These are phyloP conservation scores for Thymelicus sylvestris DNA, from an alignment of 2,888 invertebrate genomes.

Conservation along the genomic window DNA sequence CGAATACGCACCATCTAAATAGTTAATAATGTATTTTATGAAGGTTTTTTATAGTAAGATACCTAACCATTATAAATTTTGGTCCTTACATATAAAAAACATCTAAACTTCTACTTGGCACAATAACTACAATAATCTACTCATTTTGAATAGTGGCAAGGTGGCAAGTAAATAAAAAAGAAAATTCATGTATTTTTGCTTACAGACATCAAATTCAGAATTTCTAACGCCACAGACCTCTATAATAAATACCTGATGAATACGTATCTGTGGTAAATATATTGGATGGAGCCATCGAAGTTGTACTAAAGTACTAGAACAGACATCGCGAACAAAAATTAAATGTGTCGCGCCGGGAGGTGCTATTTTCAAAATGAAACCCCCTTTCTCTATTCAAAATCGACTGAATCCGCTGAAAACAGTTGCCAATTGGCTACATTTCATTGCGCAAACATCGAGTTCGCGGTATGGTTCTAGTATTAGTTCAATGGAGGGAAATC, in stretches of 20 bases:
- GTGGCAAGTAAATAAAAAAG: constrained; percentile 14
- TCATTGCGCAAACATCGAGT: no score
- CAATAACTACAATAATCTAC: constrained; percentile 28
- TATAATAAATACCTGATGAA: neutral
- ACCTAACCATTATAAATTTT: constrained; percentile 14
- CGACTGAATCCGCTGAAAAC: no score
- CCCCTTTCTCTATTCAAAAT: no score
- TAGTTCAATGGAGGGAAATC: neutral
- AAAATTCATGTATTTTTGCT: constrained; percentile 20
- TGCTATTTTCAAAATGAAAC: no score
- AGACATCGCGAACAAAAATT: no score
- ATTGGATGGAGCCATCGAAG: neutral
- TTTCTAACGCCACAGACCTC: neutral
- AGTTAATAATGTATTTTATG: no score
- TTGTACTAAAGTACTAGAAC: no score
- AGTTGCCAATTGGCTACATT: no score
- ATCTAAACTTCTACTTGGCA: constrained; percentile 36
- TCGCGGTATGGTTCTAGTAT: no score
- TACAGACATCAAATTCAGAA: neutral
- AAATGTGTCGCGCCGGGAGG: no score
- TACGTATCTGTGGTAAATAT: neutral
- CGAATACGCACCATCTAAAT: no score
- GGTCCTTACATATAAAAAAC: constrained; percentile 29
- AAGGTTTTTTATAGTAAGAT: neutral
- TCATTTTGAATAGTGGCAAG: constrained; percentile 3